phyloP scores from a whole-genome alignment of 2,113 vertebrate genomes.

The Merops nubicus region DNA sequence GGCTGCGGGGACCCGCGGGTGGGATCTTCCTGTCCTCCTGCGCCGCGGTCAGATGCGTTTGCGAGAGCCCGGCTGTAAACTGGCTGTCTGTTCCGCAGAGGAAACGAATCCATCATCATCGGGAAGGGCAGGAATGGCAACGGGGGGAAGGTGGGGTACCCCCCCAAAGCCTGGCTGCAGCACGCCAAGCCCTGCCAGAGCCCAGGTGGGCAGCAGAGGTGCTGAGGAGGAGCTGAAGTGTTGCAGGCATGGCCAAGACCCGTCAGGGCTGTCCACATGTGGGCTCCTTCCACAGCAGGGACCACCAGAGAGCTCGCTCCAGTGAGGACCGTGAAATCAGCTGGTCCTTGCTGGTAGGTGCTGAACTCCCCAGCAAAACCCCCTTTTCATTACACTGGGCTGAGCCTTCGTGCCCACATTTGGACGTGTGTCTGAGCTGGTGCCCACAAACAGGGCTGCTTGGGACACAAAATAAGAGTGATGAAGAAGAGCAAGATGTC shows the following conservation, averaged over 20 bases:
- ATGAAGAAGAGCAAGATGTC: neutral
- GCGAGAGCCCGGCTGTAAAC: neutral
- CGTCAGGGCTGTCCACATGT: neutral
- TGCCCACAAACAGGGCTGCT: neutral
- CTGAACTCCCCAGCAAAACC: rapidly evolving
- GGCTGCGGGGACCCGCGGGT: slow-evolving; percentile 9
- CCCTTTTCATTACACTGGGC: neutral
- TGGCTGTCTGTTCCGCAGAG: neutral
- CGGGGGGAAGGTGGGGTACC: neutral
- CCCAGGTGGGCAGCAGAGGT: neutral
- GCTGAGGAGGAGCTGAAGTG: neutral
- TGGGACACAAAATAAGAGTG: rapidly evolving
- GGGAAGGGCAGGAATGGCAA: neutral
- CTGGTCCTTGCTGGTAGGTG: neutral
- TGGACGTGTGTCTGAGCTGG: neutral
- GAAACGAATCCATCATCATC: neutral
- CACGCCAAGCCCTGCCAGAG: neutral
- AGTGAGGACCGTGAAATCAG: neutral
- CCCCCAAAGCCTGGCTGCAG: neutral
- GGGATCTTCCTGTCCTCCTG: slow-evolving; percentile 64
- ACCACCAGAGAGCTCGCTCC: neutral
- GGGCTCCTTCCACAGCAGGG: neutral
- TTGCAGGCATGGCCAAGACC: neutral
- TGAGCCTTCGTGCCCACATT: rapidly evolving
- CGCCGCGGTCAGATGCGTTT: neutral